phyloP scores from a whole-genome alignment of 2,888 invertebrate genomes.

The Chymomyza fuscimana region DNA sequence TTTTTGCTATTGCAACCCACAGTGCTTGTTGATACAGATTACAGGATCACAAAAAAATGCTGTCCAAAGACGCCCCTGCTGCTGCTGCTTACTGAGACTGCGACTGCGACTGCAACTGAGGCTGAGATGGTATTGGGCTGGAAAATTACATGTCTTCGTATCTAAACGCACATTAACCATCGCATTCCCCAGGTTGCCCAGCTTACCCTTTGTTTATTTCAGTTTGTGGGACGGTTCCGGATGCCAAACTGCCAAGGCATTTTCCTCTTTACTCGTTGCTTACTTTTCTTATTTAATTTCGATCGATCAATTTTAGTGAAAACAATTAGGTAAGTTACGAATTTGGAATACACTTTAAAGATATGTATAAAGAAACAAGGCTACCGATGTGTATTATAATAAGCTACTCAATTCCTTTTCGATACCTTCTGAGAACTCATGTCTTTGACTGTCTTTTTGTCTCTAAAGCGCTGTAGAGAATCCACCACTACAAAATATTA shows the following conservation, averaged over 20 bases:
- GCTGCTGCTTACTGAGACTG: not conserved
- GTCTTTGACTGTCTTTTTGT: too few relatives aligned
- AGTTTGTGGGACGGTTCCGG: constrained; percentile 1
- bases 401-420: too few relatives aligned
- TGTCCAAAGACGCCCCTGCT: not conserved
- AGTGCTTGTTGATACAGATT: not conserved
- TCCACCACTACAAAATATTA: too few relatives aligned
- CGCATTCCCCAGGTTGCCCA: constrained; percentile 43
- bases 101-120: too few relatives aligned
- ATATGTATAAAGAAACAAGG: too few relatives aligned
- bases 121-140: constrained; percentile 38
- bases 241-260: not conserved
- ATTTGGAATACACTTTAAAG: not conserved
- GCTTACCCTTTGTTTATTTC: constrained; percentile 16
- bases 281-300: constrained; percentile 71
- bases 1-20: not conserved
- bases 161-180: constrained; percentile 73
- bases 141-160: constrained; percentile 71
- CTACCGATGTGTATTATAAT: too few relatives aligned
- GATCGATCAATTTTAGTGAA: constrained; percentile 62
- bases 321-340: not conserved
- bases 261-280: constrained; percentile 42
- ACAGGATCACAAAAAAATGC: not conserved
- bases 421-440: too few relatives aligned
- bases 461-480: too few relatives aligned